Evolutionary conservation across 23 tunicate species (phyloP).

Genomic region (Ascidia mentula): DNA sequence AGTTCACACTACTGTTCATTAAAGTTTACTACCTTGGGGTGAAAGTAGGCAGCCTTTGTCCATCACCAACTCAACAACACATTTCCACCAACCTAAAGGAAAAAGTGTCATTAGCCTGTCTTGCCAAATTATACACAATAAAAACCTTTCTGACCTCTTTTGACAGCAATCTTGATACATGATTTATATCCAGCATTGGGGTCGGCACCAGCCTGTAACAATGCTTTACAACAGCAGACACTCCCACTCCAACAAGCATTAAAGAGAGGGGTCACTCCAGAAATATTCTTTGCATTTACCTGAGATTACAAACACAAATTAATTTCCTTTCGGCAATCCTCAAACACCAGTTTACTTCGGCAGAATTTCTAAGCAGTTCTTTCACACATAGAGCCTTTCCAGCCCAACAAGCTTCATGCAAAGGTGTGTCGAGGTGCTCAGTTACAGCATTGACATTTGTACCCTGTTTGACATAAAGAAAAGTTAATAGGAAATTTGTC

Average conservation of each 20-base stretch:
- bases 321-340: neutral
- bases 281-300: neutral
- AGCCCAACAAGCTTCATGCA: slow-evolving; percentile 3
- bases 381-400: slow-evolving; percentile 11
- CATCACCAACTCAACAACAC: neutral
- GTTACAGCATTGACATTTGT: neutral
- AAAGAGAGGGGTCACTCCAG: neutral
- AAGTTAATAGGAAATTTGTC: neutral
- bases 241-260: slow-evolving; percentile 15
- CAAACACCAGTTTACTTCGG: too few species aligned
- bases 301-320: neutral
- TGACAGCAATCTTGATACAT: neutral
- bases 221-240: neutral
- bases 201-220: slow-evolving; percentile 7
- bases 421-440: neutral
- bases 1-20: too few species aligned
- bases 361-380: too few species aligned
- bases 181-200: neutral
- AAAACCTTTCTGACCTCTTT: neutral
- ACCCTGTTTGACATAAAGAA: too few species aligned
- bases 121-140: too few species aligned
- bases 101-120: neutral
- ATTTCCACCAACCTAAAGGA: neutral
- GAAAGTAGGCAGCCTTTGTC: too few species aligned
- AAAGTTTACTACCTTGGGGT: too few species aligned